Evolutionary conservation across 2,113 vertebrate species (phyloP), one percentile per base, ranked within the genome.

Genomic region (Accipiter virgatus): DNA sequence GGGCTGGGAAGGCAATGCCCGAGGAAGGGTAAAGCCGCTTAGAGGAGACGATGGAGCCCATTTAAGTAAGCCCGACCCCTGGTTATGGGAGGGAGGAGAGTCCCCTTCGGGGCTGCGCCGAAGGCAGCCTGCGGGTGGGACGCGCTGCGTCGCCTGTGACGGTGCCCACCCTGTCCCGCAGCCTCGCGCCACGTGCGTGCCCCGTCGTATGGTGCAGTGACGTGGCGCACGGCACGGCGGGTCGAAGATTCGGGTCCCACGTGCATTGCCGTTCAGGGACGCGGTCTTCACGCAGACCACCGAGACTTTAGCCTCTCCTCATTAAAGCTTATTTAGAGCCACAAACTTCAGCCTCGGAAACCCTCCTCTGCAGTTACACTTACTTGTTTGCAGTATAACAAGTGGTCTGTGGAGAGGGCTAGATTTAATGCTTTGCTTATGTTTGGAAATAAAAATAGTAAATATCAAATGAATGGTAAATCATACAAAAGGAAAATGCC

Each of bases 161-260:
- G 73, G 38, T 47, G 36, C 40, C 72, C 36, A 36, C 9, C 40
- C 34, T 1, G 1, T 34, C 63, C 7, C 7, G 59, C n/a, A 56
- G 48, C 68, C 85, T 53, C 0, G 0, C 22, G 40, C 43, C 11
- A 9, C 50, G 78, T 8, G 4, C 7, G 1, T 47, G 53, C 14
- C 50, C 31, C 7, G 2, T 23, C 7, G 0, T 16, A 1, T 7
- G 26, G 55, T 25, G 18, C 16, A 19, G 17, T 5, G 0, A 2
- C 7, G 2, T 2, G n/a, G 34, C 38, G 12, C 62, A 11, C 4
- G 4, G 32, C 6, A 3, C 0, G 0, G 26, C 47, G 61, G 34
- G 70, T 56, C 4, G 0, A 32, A 59, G 63, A 31, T 25, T 43
- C 70, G 23, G 17, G 29, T 52, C 23, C 47, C 43, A 23, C 38